A percentile compares a stretch with the other conserved stretches of the same genome.
phyloP scores from a whole-genome alignment of 2,888 invertebrate species.

The Cephus spinipes region DNA sequence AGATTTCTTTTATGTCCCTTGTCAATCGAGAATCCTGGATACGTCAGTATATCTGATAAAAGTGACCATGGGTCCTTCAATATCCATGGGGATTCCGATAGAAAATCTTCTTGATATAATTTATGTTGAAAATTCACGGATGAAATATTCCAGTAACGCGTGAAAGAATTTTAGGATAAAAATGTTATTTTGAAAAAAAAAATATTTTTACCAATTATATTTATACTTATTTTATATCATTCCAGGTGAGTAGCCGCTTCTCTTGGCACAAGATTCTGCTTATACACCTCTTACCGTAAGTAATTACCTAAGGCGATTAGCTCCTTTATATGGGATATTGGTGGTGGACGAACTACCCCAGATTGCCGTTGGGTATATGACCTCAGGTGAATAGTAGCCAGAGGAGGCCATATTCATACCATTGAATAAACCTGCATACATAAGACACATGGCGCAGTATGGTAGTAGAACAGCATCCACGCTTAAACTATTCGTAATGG shows the following conservation, averaged over 20 bases:
- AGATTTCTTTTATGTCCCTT: not conserved
- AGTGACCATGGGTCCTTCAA: not conserved
- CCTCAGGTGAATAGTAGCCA: not conserved
- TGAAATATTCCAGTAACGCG: not conserved
- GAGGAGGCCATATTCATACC: not conserved
- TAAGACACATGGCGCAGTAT: not conserved
- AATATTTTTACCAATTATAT: not conserved
- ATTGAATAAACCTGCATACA: not conserved
- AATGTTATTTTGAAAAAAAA: not conserved
- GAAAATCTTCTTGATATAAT: not conserved
- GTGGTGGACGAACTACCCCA: not conserved
- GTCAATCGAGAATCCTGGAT: not conserved
- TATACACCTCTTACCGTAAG: not conserved
- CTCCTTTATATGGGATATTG: not conserved
- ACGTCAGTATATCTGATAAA: not conserved
- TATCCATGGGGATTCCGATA: not conserved
- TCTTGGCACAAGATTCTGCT: not conserved
- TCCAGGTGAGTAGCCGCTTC: not conserved
- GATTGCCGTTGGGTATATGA: not conserved
- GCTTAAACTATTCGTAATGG: constrained; percentile 39
- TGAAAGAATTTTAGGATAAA: not conserved
- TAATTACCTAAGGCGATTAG: not conserved
- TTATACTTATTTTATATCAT: not conserved
- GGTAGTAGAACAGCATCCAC: not conserved
- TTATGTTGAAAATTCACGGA: not conserved